phyloP scores from a whole-genome alignment of 2,113 vertebrate genomes.

The Sebastes schlegelii region DNA sequence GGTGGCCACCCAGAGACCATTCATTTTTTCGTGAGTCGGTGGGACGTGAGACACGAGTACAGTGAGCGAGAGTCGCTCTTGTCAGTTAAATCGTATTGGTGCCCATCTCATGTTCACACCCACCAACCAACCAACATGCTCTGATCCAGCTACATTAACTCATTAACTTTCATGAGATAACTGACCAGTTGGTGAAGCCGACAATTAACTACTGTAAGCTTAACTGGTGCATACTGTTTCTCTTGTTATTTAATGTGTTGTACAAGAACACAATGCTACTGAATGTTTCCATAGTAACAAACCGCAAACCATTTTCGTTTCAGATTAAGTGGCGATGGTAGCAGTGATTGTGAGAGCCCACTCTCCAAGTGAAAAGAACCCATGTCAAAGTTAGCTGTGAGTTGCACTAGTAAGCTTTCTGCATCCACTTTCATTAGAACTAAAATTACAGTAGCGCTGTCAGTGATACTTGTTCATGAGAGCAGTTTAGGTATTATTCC shows the following conservation, averaged over 20 bases:
- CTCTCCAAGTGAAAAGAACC: slow-evolving; percentile 5
- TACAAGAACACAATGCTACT: neutral
- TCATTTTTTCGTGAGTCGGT: neutral
- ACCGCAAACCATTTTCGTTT: neutral
- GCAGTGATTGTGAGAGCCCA: neutral
- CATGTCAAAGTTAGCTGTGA: neutral
- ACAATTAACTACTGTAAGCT: neutral
- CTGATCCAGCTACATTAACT: slow-evolving; percentile 3
- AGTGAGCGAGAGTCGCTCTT: slow-evolving; percentile 32
- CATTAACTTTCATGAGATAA: neutral
- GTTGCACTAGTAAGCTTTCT: neutral
- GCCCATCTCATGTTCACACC: neutral
- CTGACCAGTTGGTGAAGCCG: neutral
- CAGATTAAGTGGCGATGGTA: neutral
- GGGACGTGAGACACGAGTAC: slow-evolving; percentile 2
- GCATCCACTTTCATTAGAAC: neutral
- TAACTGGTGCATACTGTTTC: too few species aligned
- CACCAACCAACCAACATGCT: neutral
- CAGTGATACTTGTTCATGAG: neutral
- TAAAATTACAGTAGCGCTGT: too few species aligned
- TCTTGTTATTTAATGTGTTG: neutral
- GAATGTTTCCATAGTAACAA: neutral
- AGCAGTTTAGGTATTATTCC: neutral
- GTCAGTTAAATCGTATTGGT: neutral
- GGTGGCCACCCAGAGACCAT: neutral